A percentile compares a stretch with the other conserved stretches of the same genome.
These are phyloP conservation scores for Eristalis tenax DNA, from an alignment of 2,888 invertebrate genomes.

Conservation along the genomic window DNA sequence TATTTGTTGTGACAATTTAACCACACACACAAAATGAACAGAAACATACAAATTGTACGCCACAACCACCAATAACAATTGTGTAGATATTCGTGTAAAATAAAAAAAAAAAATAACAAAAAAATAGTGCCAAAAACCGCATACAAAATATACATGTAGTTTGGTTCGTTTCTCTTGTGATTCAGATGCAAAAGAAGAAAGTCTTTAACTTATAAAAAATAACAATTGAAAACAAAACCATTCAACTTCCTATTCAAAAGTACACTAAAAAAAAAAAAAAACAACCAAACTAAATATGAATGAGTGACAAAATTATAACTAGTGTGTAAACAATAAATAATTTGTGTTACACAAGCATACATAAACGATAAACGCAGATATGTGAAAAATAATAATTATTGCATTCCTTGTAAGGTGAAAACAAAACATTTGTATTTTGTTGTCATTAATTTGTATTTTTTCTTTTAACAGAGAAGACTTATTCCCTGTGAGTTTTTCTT, in stretches of 20 bases:
- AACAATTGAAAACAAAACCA: neutral
- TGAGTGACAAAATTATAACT: slow-evolving; percentile 60
- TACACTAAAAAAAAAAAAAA: neutral
- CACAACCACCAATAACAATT: slow-evolving; percentile 30
- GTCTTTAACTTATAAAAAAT: neutral
- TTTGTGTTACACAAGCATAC: slow-evolving; percentile 14
- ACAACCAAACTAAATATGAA: slow-evolving; percentile 12
- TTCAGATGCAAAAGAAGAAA: slow-evolving; percentile 12
- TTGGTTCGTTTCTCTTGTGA: slow-evolving; percentile 27
- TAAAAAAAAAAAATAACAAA: slow-evolving; percentile 23
- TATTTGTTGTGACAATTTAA: slow-evolving; percentile 33
- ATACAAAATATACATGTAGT: neutral
- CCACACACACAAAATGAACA: slow-evolving; percentile 15
- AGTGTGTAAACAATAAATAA: slow-evolving; percentile 31
- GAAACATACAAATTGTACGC: neutral
- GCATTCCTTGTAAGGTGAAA: slow-evolving; percentile 66
- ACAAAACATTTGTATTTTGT: slow-evolving; percentile 28
- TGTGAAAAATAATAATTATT: slow-evolving; percentile 54
- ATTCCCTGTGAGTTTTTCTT: slow-evolving; percentile 11
- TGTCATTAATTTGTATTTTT: slow-evolving; percentile 16
- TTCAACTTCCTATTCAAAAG: slow-evolving; percentile 42
- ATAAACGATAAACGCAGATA: slow-evolving; percentile 40
- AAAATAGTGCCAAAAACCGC: slow-evolving; percentile 30
- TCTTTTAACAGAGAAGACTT: neutral
- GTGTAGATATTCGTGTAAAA: slow-evolving; percentile 51